phyloP scores from a whole-genome alignment of 2,888 invertebrate species.

The Serripes groenlandicus region DNA sequence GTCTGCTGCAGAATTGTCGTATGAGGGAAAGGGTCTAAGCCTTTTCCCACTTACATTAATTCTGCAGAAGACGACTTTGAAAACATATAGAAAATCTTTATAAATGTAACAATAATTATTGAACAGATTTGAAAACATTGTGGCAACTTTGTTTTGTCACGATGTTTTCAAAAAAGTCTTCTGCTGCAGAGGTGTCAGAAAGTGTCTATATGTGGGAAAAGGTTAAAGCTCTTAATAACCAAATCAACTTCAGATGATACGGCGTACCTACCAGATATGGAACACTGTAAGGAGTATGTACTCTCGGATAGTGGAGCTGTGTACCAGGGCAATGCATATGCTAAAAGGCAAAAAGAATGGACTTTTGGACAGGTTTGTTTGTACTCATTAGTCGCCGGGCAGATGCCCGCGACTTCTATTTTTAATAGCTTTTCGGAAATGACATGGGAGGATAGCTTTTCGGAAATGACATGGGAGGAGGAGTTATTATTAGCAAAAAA shows the following conservation, averaged over 20 bases:
- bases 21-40: too few species aligned
- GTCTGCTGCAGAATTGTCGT: too few species aligned
- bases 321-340: conserved; percentile 94
- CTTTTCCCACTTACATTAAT: too few species aligned
- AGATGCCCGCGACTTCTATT: too few species aligned
- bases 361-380: conserved; percentile 91
- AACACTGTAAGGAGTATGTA: conserved; percentile 29
- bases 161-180: background rate
- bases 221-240: background rate
- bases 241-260: background rate
- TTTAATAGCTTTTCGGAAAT: too few species aligned
- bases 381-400: too few species aligned
- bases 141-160: background rate
- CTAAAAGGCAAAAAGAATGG: conserved; percentile 91
- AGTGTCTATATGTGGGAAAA: background rate
- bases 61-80: too few species aligned
- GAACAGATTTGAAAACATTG: background rate
- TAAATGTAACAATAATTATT: background rate
- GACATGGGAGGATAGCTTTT: too few species aligned
- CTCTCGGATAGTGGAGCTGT: conserved; percentile 91
- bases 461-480: background rate
- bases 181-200: background rate
- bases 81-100: too few species aligned
- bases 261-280: background rate
- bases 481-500: background rate